Evolutionary conservation across 2,113 vertebrate genomes (phyloP).

Genomic region (Cyanoramphus novaezelandiae): DNA sequence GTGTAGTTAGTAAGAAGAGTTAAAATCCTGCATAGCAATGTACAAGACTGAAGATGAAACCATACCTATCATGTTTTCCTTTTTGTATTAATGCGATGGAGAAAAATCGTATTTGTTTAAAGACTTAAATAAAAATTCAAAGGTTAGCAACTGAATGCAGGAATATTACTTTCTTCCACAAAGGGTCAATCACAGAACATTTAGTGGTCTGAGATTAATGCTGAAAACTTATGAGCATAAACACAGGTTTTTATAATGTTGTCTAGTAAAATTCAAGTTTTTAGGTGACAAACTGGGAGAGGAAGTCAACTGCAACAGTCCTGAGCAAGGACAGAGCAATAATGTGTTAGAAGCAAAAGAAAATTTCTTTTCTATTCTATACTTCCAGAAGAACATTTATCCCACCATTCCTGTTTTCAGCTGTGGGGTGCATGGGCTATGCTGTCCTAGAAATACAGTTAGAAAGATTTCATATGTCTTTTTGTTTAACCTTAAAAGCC

Average conservation of each 20-base stretch:
- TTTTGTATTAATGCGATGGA: not conserved
- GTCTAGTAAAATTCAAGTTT: not conserved
- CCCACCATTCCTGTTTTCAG: not conserved
- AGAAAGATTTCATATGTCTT: not conserved
- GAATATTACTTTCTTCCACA: not conserved
- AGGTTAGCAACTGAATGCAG: not conserved
- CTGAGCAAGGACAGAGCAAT: not conserved
- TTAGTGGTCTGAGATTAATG: not conserved
- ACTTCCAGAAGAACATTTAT: not conserved
- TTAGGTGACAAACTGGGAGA: not conserved
- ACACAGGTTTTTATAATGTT: not conserved
- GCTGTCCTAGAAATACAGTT: not conserved
- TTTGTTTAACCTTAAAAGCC: not conserved
- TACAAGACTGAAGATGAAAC: not conserved
- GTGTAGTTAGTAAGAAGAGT: not conserved
- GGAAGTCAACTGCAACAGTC: not conserved
- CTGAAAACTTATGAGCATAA: not conserved
- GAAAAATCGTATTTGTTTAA: not conserved
- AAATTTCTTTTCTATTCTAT: not conserved
- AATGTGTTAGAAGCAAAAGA: not conserved
- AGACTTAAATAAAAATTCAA: not conserved
- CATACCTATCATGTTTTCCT: not conserved
- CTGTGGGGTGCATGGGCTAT: not conserved
- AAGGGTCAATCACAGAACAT: not conserved
- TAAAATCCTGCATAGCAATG: not conserved